phyloP scores from a whole-genome alignment of 2,888 invertebrate species.

The Encarsia formosa region DNA sequence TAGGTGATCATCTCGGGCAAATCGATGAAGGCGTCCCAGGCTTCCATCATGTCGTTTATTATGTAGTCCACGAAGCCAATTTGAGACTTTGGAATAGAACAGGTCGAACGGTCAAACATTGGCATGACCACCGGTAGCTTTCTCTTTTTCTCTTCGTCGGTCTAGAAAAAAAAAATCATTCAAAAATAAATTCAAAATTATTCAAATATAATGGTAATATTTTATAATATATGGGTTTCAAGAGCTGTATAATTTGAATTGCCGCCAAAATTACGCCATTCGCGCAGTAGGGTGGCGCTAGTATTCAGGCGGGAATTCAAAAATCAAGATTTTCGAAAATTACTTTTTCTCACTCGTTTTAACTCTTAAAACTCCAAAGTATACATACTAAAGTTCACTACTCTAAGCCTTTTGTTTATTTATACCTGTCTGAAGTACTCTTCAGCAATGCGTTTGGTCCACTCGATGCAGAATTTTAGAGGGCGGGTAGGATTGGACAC shows the following conservation, averaged over 20 bases:
- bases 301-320: too few relatives aligned
- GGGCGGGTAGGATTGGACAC: slow-evolving; percentile 95
- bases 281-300: too few relatives aligned
- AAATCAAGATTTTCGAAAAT: too few relatives aligned
- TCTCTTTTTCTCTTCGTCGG: slow-evolving; percentile 88
- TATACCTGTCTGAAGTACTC: slow-evolving; percentile 87
- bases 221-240: too few relatives aligned
- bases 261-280: too few relatives aligned
- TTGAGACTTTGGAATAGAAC: slow-evolving; percentile 96
- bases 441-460: slow-evolving; percentile 93
- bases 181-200: too few relatives aligned
- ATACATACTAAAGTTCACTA: too few relatives aligned
- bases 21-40: slow-evolving; percentile 91
- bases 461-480: slow-evolving; percentile 77
- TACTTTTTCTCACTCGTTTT: too few relatives aligned
- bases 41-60: slow-evolving; percentile 95
- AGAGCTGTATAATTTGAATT: too few relatives aligned
- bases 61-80: slow-evolving; percentile 97
- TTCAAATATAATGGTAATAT: too few relatives aligned
- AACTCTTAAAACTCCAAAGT: too few relatives aligned
- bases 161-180: slow-evolving; percentile 62
- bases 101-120: slow-evolving; percentile 90
- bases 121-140: slow-evolving; percentile 96
- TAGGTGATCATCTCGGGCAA: slow-evolving; percentile 85
- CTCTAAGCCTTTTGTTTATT: background rate